Evolutionary conservation across 2,113 vertebrate genomes (phyloP), one percentile per base, ranked within the genome.

Genomic region (Cochlearius cochlearius): DNA sequence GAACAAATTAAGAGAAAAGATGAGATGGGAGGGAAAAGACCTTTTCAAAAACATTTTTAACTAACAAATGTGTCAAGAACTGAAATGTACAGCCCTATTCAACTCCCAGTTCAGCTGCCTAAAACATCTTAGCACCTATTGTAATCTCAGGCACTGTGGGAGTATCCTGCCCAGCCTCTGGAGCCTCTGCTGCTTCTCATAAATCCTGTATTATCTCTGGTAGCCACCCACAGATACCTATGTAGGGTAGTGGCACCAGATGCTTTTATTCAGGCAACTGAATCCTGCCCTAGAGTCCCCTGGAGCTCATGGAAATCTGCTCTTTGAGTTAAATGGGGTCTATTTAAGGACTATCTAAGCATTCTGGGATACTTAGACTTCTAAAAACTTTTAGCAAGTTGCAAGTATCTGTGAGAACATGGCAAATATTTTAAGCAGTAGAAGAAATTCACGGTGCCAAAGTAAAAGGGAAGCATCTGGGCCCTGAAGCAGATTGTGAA

Each of bases 341-440:
- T 79, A 72, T 78, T 88, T 94, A 81, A 92, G 72, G 86, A 90
- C 64, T 47, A 7, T 25, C 41, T 50, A 73, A 55, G 41, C 41
- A 20, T 92, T 86, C 71, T 94, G 73, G 92, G 81, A 68, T n/a
- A 30, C 26, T 73, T 55, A 34, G 41, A 87, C 56, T 88, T 89
- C 32, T 26, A 63, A 38, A 45, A 68, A 89, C 56, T 95, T 78
- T 12, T 2, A 81, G 43, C 64, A 84, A 88, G 67, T 71, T 63
- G 50, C 47, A 49, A 21, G 7, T 45, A 34, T 82, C 86, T 87
- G 78, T 91, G 80, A 60, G 92, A 96, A 85, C 45, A n/a, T 0
- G 67, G 67, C 26, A 30, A 86, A 75, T 89, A 91, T 91, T 97
- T 97, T 91, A 91, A 88, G 89, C 67, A 90, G 63, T 7, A 66